Percentiles rank a stretch among this genome's conserved stretches.
These are phyloP conservation scores for Elephantulus edwardii DNA, from an alignment of 2,113 vertebrate genomes.

Conservation along the genomic window DNA sequence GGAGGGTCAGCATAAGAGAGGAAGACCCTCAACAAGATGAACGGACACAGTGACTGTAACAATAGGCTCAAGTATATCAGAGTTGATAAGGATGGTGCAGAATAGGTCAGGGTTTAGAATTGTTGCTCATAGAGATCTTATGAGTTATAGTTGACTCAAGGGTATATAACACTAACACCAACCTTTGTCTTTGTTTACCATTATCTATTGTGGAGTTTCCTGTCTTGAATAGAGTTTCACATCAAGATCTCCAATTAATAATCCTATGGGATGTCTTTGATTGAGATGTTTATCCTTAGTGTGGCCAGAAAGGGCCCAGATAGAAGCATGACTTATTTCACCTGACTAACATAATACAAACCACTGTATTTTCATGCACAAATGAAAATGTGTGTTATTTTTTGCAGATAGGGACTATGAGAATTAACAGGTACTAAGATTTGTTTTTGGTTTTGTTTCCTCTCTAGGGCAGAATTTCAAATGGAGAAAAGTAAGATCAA, in stretches of 20 bases:
- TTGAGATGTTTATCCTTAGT: background rate
- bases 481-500: constrained; percentile 7
- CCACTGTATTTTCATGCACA: background rate
- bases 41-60: no score
- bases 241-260: background rate
- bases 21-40: no score
- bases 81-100: no score
- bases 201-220: background rate
- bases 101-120: no score
- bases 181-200: background rate
- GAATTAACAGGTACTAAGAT: background rate
- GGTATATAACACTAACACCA: no score
- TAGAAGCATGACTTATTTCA: background rate
- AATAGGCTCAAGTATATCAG: no score
- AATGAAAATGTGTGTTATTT: constrained; percentile 7
- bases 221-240: background rate
- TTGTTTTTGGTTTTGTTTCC: background rate
- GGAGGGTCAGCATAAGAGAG: no score
- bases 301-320: background rate
- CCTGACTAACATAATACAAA: background rate
- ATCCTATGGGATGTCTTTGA: background rate
- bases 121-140: no score
- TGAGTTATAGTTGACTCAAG: no score
- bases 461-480: constrained; percentile 1
- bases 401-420: background rate